Evolutionary conservation across 2,113 vertebrate species (phyloP).

Genomic region (Psephotus haematonotus): DNA sequence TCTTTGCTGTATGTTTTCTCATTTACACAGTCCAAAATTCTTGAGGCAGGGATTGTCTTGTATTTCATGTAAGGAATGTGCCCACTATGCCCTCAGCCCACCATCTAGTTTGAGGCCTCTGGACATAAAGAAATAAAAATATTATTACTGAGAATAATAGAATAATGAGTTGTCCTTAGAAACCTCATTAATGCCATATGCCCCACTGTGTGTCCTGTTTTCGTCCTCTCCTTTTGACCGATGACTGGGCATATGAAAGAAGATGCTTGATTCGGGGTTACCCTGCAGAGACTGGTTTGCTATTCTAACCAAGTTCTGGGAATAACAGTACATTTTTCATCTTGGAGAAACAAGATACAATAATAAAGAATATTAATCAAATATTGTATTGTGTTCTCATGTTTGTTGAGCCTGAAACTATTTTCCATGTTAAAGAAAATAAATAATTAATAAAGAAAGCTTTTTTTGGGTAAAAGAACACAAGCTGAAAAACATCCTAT

Average conservation of each 20-base stretch:
- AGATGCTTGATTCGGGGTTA: constrained; percentile 21
- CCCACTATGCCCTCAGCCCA: background rate
- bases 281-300: constrained; percentile 31
- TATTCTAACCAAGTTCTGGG: constrained; percentile 48
- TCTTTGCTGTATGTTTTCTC: background rate
- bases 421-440: constrained; percentile 33
- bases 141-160: constrained; percentile 37
- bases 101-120: background rate
- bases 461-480: background rate
- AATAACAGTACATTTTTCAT: constrained; percentile 44
- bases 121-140: constrained; percentile 35
- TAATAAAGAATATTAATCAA: constrained; percentile 52
- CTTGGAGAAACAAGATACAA: constrained; percentile 47
- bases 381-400: constrained; percentile 35
- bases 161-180: constrained; percentile 10
- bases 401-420: constrained; percentile 1
- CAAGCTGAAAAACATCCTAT: constrained; percentile 34
- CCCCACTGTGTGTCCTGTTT: constrained; percentile 27
- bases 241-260: constrained; percentile 16
- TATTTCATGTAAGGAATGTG: constrained; percentile 5
- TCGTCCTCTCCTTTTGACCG: background rate
- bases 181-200: constrained; percentile 15
- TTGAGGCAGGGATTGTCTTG: background rate
- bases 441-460: constrained; percentile 24
- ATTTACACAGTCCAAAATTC: background rate